phyloP scores from a whole-genome alignment of 2,888 invertebrate species.

The Fragum sueziense region DNA sequence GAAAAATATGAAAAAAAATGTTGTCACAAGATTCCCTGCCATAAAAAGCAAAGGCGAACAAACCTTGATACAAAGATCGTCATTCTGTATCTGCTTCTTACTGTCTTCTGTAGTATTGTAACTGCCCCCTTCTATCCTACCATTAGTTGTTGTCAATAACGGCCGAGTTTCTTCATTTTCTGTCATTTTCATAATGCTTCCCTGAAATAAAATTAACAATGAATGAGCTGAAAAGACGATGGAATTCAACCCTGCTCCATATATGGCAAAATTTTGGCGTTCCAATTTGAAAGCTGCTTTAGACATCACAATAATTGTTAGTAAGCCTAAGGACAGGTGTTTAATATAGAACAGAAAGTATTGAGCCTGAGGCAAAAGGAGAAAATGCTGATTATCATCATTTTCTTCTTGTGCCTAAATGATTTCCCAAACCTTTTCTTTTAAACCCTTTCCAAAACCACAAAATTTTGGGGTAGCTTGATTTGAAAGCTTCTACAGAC shows the following conservation, averaged over 20 bases:
- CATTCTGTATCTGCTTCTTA: constrained; percentile 26
- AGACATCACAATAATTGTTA: too few relatives aligned
- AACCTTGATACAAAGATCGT: constrained; percentile 36
- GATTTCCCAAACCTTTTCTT: too few relatives aligned
- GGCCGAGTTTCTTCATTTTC: neutral
- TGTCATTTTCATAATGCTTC: neutral
- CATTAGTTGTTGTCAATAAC: neutral
- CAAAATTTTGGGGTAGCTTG: too few relatives aligned
- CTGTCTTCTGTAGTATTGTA: neutral
- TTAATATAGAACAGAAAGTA: too few relatives aligned
- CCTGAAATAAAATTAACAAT: neutral
- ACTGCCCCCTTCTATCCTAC: too few relatives aligned
- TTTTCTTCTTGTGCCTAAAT: too few relatives aligned
- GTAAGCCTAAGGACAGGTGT: too few relatives aligned
- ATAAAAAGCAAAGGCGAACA: too few relatives aligned
- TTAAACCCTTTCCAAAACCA: too few relatives aligned
- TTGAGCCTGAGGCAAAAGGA: neutral
- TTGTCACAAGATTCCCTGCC: too few relatives aligned
- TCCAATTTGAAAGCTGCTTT: neutral
- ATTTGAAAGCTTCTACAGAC: too few relatives aligned
- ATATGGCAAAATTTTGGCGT: neutral
- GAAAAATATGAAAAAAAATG: too few relatives aligned
- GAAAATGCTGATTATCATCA: neutral
- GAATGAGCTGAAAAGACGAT: neutral
- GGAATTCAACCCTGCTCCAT: neutral